Percentiles rank a stretch among this genome's conserved stretches.
Conservation (phyloP, 2,888 invertebrate genomes). For the Oligia fasciuncula region DNA sequence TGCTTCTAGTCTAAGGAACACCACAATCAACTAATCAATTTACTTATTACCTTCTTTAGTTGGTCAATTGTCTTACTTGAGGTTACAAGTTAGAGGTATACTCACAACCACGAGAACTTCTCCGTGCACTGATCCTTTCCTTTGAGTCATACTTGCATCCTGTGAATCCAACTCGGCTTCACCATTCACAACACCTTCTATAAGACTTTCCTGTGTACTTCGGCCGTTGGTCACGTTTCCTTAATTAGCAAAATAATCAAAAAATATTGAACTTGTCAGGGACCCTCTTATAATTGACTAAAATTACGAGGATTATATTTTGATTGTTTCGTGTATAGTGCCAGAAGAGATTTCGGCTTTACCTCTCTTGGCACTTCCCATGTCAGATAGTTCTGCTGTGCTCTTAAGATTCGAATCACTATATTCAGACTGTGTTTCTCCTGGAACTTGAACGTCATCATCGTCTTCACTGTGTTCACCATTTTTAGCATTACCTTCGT, state of each 20-base stretch:
- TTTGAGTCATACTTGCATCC: constrained; percentile 86
- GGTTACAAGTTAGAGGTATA: constrained; percentile 77
- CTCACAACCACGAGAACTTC: constrained; percentile 86
- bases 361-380: constrained; percentile 86
- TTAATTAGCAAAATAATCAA: constrained; percentile 90
- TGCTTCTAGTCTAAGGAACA: constrained; percentile 86
- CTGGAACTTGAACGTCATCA: constrained; percentile 89
- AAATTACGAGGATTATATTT: constrained; percentile 79
- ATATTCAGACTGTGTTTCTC: constrained; percentile 85
- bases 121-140: constrained; percentile 81
- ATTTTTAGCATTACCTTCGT: constrained; percentile 84
- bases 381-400: constrained; percentile 81
- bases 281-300: constrained; percentile 84
- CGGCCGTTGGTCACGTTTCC: constrained; percentile 86
- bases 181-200: constrained; percentile 87
- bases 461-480: constrained; percentile 87
- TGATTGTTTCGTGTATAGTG: constrained; percentile 84
- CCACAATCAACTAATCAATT: constrained; percentile 85
- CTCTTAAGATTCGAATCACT: constrained; percentile 82
- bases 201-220: constrained; percentile 86
- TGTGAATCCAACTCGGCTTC: constrained; percentile 87
- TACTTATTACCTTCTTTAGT: constrained; percentile 84
- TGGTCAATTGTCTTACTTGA: constrained; percentile 78
- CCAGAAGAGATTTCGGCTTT: constrained; percentile 85
- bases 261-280: constrained; percentile 88